Percentiles rank a stretch among this genome's conserved stretches.
phyloP scores from a whole-genome alignment of 2,113 vertebrate species.

The Phylloscopus trochiloides region DNA sequence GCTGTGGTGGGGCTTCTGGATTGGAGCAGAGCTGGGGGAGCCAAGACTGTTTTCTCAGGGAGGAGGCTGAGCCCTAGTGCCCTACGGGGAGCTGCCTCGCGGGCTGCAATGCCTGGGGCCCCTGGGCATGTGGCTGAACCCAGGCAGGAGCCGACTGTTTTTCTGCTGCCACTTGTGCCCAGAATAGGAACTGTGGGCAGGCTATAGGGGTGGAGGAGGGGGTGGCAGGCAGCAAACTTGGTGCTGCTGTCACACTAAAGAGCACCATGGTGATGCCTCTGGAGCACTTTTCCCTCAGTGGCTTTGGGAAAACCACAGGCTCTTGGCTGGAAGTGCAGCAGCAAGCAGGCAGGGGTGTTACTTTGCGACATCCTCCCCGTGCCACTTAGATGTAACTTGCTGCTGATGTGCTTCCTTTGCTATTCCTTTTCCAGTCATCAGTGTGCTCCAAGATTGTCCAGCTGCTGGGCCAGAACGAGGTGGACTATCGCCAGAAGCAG shows the following conservation, averaged over 20 bases:
- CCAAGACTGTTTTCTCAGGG: background rate
- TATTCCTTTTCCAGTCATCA: constrained; percentile 78
- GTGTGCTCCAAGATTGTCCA: constrained; percentile 97
- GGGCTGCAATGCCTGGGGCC: background rate
- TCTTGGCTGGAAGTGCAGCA: background rate
- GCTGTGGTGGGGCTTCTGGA: background rate
- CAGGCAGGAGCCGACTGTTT: background rate
- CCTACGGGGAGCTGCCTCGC: background rate
- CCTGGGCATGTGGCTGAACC: background rate
- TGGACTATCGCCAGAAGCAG: constrained; percentile 92
- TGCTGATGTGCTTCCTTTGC: background rate
- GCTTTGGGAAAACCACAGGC: background rate
- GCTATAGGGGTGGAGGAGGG: background rate
- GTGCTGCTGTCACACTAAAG: background rate
- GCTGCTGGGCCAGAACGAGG: constrained; percentile 94
- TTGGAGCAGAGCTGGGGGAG: background rate
- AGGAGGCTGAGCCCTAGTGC: background rate
- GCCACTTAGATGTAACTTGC: background rate
- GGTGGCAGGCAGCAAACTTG: background rate
- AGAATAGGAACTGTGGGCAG: background rate
- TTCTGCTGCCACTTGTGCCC: background rate
- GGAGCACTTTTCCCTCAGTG: background rate
- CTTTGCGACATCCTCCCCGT: background rate
- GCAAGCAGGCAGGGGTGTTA: background rate
- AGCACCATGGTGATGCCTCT: background rate